A percentile compares a stretch with the other conserved stretches of the same genome.
phyloP scores from a whole-genome alignment of 2,888 invertebrate genomes.

The Spilarctia lutea region DNA sequence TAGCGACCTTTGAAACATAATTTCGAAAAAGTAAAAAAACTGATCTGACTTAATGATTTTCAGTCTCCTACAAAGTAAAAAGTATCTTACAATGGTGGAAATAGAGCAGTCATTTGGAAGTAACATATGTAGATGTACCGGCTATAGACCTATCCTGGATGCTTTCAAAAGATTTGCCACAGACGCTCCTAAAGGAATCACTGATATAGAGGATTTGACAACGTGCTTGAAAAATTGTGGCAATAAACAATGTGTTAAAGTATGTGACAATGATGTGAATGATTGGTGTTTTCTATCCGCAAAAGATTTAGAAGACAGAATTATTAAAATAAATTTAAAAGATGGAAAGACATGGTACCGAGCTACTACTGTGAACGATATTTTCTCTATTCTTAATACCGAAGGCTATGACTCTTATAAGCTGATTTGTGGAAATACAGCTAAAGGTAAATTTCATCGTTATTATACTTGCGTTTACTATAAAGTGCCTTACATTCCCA shows the following conservation, averaged over 20 bases:
- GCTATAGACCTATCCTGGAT: conserved; percentile 92
- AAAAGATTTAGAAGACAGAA: conserved; percentile 61
- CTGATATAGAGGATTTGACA: conserved; percentile 77
- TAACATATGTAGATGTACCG: conserved; percentile 93
- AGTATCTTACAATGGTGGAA: conserved; percentile 67
- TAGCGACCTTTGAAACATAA: background rate
- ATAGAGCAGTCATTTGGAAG: conserved; percentile 92
- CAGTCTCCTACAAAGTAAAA: conserved; percentile 38
- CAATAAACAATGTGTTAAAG: conserved; percentile 39
- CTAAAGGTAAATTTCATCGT: conserved; percentile 83
- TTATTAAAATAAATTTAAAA: conserved; percentile 43
- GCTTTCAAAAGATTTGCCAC: conserved; percentile 91
- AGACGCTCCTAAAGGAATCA: conserved; percentile 83
- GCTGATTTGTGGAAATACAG: conserved; percentile 90
- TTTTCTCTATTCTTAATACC: conserved; percentile 81
- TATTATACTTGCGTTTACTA: background rate
- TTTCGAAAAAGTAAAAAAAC: background rate
- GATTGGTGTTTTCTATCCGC: conserved; percentile 46
- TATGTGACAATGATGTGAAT: conserved; percentile 28
- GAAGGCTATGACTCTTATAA: conserved; percentile 83
- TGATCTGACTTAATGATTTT: background rate
- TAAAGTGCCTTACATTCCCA: background rate
- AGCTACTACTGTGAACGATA: conserved; percentile 75
- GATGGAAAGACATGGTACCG: conserved; percentile 83
- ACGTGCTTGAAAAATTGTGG: conserved; percentile 61